Evolutionary conservation across 2,113 vertebrate species (phyloP), one percentile per base, ranked within the genome.

Genomic region (Rhipidura dahli): DNA sequence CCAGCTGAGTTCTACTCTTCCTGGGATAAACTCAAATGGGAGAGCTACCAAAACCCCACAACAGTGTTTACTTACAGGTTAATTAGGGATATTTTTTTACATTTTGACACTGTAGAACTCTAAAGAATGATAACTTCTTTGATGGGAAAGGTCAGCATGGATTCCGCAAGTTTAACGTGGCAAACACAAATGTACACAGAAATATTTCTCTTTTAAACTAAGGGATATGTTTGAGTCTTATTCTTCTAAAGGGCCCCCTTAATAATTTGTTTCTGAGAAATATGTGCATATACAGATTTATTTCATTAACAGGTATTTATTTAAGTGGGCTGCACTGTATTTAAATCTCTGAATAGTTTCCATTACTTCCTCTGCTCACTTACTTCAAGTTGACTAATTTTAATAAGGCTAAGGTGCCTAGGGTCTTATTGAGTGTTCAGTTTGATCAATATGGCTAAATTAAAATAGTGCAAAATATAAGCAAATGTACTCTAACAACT

Each of bases 401-500:
- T 98, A 98, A 98, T 98, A 98, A 97, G 98, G 96, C 97, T 96
- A 94, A 97, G 98, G 96, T 98, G 98, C 97, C 98, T 97, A 97
- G 96, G 98, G 98, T 98, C 97, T 98, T 98, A 98, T 98, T 98
- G 98, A 98, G 97, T 97, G 97, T 95, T 98, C 95, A 77, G 95
- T 97, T 98, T 98, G 98, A 98, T 98, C 98, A 98, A 98, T 98
- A 98, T 97, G 92, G 96, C 95, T 98, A 98, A 98, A 98, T 98
- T 98, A 98, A 98, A 98, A 98, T 98, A 97, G 98, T 98, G 97
- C 97, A 97, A 98, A 98, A 98, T 98, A 98, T 98, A 98, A 98
- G 97, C 96, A 98, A 98, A 98, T 97, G 96, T 96, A 97, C 96
- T 98, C 97, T 98, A 98, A 98, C 98, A 97, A 97, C 97, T 97